A percentile compares a stretch with the other conserved stretches of the same genome.
Conservation (phyloP, 2,888 invertebrate species). For the Anoncus sp. region DNA sequence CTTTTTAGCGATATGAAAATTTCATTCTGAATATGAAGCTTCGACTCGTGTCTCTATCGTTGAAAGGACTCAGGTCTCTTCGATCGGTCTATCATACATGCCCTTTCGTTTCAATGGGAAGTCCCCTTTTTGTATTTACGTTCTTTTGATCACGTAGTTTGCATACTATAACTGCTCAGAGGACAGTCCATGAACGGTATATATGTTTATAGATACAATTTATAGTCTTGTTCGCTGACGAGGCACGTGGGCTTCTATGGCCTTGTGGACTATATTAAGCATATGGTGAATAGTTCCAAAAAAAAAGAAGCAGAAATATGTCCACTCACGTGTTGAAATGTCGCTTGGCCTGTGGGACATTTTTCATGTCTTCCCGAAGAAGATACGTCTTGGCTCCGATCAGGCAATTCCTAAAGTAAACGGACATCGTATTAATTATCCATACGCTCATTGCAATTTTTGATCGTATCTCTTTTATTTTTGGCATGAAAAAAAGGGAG, state of each 20-base stretch:
- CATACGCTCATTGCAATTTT: not conserved
- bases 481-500: not conserved
- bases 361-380: conserved; percentile 87
- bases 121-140: not conserved
- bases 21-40: not conserved
- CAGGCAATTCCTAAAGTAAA: conserved; percentile 82
- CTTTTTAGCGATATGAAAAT: not conserved
- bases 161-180: not conserved
- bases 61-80: not conserved
- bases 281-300: conserved; percentile 1
- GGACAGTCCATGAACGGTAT: not conserved
- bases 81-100: not conserved
- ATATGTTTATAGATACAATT: not conserved
- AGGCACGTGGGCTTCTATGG: not conserved
- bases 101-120: not conserved
- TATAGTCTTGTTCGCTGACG: not conserved
- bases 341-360: conserved; percentile 84
- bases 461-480: not conserved
- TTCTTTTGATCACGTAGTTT: conserved; percentile 33
- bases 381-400: conserved; percentile 88
- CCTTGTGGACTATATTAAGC: not conserved
- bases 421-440: not conserved
- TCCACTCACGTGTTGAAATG: conserved; percentile 84
- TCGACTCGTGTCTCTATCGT: not conserved
- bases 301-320: conserved; percentile 6